phyloP scores from a whole-genome alignment of 2,888 invertebrate genomes.

The Cheilosia scutellata region DNA sequence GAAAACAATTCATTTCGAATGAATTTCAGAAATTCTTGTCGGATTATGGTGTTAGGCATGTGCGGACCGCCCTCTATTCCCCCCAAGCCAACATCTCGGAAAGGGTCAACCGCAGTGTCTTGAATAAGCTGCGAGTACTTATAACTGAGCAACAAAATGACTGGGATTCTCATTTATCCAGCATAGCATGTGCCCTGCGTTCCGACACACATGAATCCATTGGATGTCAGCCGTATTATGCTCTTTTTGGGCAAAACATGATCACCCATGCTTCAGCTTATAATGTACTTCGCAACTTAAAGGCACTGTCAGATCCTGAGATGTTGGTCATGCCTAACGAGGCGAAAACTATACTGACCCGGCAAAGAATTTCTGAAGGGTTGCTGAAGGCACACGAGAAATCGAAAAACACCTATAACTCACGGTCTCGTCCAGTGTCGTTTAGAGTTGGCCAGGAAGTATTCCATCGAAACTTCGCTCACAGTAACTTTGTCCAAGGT shows the following conservation, averaged over 20 bases:
- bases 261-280: constrained; percentile 13
- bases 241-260: constrained; percentile 22
- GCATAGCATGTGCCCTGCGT: constrained; percentile 14
- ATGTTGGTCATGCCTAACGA: background rate
- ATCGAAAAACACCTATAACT: background rate
- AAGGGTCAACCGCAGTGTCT: constrained; percentile 78
- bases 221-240: constrained; percentile 18
- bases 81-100: constrained; percentile 79
- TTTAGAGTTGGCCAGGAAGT: too few species aligned
- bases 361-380: background rate
- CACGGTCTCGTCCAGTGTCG: background rate
- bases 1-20: constrained; percentile 14
- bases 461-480: background rate
- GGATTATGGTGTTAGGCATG: background rate
- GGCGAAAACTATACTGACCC: background rate
- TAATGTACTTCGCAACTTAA: constrained; percentile 1
- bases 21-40: background rate
- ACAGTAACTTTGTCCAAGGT: background rate
- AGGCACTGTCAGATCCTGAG: constrained; percentile 12
- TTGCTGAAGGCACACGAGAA: background rate
- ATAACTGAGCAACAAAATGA: constrained; percentile 2
- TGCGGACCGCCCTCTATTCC: background rate
- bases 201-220: constrained; percentile 8
- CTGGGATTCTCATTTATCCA: background rate
- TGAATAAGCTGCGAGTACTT: constrained; percentile 75